Evolutionary conservation across 2,113 vertebrate genomes (phyloP).

Genomic region (Rhinoderma darwinii): DNA sequence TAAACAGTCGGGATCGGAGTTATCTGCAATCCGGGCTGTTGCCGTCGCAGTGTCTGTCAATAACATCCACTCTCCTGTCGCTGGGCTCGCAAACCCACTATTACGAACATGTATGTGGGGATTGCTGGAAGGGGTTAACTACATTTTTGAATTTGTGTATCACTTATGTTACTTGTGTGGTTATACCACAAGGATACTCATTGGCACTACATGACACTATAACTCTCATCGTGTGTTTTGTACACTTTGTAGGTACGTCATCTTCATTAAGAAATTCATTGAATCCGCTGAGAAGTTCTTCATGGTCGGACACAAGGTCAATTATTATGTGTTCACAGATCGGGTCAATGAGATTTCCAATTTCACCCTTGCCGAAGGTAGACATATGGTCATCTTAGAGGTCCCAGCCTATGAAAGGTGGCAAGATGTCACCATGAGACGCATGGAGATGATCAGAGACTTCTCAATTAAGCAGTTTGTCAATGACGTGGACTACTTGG

Average conservation of each 20-base stretch:
- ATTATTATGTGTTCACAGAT: slow-evolving; percentile 70
- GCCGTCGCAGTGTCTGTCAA: too few species aligned
- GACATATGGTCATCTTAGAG: slow-evolving; percentile 62
- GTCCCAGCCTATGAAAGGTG: slow-evolving; percentile 64
- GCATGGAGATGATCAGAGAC: slow-evolving; percentile 69
- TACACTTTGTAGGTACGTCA: slow-evolving; percentile 53
- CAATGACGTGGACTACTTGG: slow-evolving; percentile 68
- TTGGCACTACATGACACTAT: not conserved
- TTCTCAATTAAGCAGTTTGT: slow-evolving; percentile 61
- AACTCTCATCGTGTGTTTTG: not conserved
- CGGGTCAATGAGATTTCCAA: slow-evolving; percentile 62
- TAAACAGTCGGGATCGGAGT: too few species aligned
- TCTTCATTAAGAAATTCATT: slow-evolving; percentile 68
- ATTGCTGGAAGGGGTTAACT: too few species aligned
- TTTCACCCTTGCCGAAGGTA: slow-evolving; percentile 61
- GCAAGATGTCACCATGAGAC: slow-evolving; percentile 73
- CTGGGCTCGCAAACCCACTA: too few species aligned
- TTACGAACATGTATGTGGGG: too few species aligned
- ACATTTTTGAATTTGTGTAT: not conserved
- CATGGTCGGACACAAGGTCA: slow-evolving; percentile 70
- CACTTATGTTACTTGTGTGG: not conserved
- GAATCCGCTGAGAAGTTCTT: slow-evolving; percentile 67
- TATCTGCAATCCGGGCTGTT: too few species aligned
- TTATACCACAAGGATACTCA: not conserved
- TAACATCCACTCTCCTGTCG: too few species aligned